A percentile compares a stretch with the other conserved stretches of the same genome.
phyloP scores from a whole-genome alignment of 2,113 vertebrate species.

The Polyodon spathula region DNA sequence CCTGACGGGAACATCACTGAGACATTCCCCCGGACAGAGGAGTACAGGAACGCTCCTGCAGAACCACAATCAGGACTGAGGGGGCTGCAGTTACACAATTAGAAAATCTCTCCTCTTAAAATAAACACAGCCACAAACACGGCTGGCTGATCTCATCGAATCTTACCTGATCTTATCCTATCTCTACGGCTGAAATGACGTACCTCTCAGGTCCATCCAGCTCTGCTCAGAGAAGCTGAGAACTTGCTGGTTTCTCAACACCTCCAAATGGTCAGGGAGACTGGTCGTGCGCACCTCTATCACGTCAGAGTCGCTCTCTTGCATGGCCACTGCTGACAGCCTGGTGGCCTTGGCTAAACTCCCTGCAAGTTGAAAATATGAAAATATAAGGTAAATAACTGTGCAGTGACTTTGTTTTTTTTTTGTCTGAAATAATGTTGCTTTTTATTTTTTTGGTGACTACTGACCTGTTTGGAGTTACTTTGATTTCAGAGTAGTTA shows the following conservation, averaged over 20 bases:
- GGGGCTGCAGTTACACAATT: background rate
- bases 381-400: too few species aligned
- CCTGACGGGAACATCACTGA: constrained; percentile 80
- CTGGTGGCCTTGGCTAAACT: constrained; percentile 43
- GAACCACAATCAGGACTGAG: constrained; percentile 1
- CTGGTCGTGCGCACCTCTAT: constrained; percentile 58
- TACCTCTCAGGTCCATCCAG: constrained; percentile 75
- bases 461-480: too few species aligned
- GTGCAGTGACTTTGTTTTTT: too few species aligned
- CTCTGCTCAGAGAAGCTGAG: constrained; percentile 62
- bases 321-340: constrained; percentile 64
- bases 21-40: constrained; percentile 42
- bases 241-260: constrained; percentile 64
- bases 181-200: constrained; percentile 15
- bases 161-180: background rate
- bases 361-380: constrained; percentile 28
- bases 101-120: background rate
- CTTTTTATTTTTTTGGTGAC: too few species aligned
- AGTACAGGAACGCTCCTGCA: constrained; percentile 73
- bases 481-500: too few species aligned
- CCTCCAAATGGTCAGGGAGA: constrained; percentile 37
- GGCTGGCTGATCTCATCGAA: background rate
- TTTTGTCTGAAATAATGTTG: too few species aligned
- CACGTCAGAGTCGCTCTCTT: constrained; percentile 62
- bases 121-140: background rate